Evolutionary conservation across 2,888 invertebrate genomes (phyloP).

Genomic region (Chrysomela aeneicollis): DNA sequence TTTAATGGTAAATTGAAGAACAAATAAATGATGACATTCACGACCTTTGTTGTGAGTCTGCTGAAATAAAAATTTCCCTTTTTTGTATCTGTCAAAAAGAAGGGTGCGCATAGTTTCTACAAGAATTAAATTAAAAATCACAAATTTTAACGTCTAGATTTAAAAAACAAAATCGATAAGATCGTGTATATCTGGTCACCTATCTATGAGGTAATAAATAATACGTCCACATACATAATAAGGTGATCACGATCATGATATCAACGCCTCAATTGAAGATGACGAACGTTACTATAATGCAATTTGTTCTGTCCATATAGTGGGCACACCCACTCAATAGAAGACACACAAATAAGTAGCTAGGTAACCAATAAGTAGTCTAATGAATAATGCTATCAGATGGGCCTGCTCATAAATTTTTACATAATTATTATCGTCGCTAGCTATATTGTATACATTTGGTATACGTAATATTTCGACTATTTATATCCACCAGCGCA

Average conservation of each 20-base stretch:
- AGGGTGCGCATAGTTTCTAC: too few relatives aligned
- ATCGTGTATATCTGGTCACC: too few relatives aligned
- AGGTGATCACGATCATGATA: neutral
- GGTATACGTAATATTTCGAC: constrained; percentile 44
- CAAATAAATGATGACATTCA: too few relatives aligned
- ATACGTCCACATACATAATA: too few relatives aligned
- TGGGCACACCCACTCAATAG: neutral
- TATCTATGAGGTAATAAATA: too few relatives aligned
- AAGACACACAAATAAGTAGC: neutral
- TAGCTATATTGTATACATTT: constrained; percentile 34
- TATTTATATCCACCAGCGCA: constrained; percentile 51
- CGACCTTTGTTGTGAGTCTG: too few relatives aligned
- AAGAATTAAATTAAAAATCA: too few relatives aligned
- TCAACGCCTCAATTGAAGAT: neutral
- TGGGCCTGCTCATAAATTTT: constrained; percentile 38
- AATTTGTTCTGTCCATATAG: neutral
- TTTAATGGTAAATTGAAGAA: too few relatives aligned
- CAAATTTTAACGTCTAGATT: too few relatives aligned
- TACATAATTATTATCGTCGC: constrained; percentile 37
- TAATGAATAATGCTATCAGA: constrained; percentile 29
- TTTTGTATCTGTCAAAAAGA: too few relatives aligned
- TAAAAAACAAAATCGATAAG: too few relatives aligned
- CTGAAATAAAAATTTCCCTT: too few relatives aligned
- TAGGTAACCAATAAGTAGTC: neutral
- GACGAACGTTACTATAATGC: neutral